Evolutionary conservation across 2,797 vertebrate genomes (phyloP).

Genomic region (Lepus oiostolus): DNA sequence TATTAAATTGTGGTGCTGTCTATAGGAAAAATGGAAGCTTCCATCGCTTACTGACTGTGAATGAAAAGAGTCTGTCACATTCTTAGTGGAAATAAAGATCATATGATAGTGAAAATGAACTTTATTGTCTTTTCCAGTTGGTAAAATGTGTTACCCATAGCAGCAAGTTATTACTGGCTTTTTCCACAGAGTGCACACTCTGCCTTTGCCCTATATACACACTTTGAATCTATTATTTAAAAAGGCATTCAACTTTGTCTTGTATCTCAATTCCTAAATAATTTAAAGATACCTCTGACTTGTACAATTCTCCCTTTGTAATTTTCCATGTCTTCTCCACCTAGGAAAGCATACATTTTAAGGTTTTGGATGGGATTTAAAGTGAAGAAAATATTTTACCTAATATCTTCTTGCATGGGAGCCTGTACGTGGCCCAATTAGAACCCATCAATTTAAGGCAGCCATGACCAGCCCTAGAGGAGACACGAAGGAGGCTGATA

Average conservation of each 20-base stretch:
- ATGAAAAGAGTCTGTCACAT: constrained; percentile 62
- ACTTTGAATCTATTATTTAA: constrained; percentile 74
- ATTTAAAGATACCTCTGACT: constrained; percentile 74
- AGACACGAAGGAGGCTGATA: constrained; percentile 46
- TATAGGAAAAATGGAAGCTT: constrained; percentile 39
- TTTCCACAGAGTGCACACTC: constrained; percentile 25
- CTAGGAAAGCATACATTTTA: constrained; percentile 78
- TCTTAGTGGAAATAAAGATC: constrained; percentile 47
- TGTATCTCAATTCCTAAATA: constrained; percentile 78
- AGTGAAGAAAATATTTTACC: constrained; percentile 78
- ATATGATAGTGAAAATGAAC: constrained; percentile 63
- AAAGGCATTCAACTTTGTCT: constrained; percentile 76
- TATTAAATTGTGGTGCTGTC: constrained; percentile 24
- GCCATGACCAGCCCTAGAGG: constrained; percentile 65
- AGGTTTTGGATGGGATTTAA: constrained; percentile 73
- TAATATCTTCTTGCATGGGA: constrained; percentile 47
- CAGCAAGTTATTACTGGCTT: constrained; percentile 60
- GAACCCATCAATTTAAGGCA: constrained; percentile 60
- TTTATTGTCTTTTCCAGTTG: constrained; percentile 64
- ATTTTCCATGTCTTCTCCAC: constrained; percentile 80
- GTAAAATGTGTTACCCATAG: constrained; percentile 33
- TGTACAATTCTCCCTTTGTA: constrained; percentile 81
- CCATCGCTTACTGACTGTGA: background rate
- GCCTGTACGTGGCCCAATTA: background rate
- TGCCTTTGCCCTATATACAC: constrained; percentile 61